Evolutionary conservation across 2,888 invertebrate species (phyloP), one percentile per base, ranked within the genome.

Genomic region (Tolmerus cingulatus): DNA sequence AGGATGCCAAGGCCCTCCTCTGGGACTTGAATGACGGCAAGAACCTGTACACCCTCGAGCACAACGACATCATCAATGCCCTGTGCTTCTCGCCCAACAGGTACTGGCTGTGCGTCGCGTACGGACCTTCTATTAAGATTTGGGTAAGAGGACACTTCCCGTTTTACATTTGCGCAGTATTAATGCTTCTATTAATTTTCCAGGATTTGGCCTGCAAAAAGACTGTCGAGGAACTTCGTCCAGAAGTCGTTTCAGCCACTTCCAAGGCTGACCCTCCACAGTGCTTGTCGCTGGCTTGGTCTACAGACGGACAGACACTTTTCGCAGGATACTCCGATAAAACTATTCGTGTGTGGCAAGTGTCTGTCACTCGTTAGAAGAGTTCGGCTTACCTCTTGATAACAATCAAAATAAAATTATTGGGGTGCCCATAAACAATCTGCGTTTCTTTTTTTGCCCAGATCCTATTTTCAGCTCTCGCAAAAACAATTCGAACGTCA

Each of bases 21-120:
- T 99, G 99, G 99, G 99, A 99, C 93, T 94, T 99, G 92, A 99
- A 99, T 93, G 99, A 99, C 92, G 99, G 98, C 94, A 99, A 99
- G 93, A 99, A 99, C 93, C 94, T 99, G 92, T 99, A 99, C 94
- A 99, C 99, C 16, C 94, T 99, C 91, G 98, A 99, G 92, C 99
- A 99, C 93, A 98, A 98, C 93, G 99, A 99, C 92, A 97, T 97
- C 93, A 99, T 99, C 93, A 99, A 98, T 90, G 97, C 99, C 5
- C 94, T 99, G 90, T 98, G 98, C 95, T 99, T 99, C 96, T 98
- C 98, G 89, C 99, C 99, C 89, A 99, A 99, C 94, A 96, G 99
- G 92, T 99, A 99, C 92, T 99, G 99, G 99, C 95, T 99, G 89
- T 99, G 99, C 93, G 99, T 99, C 91, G 99, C 99, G 30, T 99